These are phyloP conservation scores for Mustela lutreola DNA, from an alignment of 2,113 vertebrate genomes.

Conservation along the genomic window DNA sequence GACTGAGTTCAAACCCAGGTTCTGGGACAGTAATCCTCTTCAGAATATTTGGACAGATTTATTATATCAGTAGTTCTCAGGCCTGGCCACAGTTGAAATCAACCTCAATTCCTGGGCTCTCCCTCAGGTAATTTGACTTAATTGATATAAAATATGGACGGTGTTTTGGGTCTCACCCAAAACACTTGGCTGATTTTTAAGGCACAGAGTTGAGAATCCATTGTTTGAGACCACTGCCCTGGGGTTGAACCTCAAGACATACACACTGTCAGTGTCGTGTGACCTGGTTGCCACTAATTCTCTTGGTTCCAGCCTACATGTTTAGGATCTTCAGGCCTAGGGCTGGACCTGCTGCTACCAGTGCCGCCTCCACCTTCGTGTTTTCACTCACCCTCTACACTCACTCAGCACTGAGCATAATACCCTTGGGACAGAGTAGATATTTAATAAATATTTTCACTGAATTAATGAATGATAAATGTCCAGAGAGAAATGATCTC, in stretches of 20 bases:
- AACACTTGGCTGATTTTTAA: constrained; percentile 9
- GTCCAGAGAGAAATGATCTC: not conserved
- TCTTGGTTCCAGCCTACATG: not conserved
- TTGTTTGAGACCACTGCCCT: not conserved
- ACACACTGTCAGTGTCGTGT: not conserved
- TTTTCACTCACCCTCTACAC: not conserved
- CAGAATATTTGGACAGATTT: not conserved
- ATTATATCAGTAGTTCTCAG: not conserved
- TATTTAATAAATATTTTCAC: not conserved
- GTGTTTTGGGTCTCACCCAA: not conserved
- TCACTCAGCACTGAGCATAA: not conserved
- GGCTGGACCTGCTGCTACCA: not conserved
- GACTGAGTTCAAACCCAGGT: not conserved
- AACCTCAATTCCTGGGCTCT: not conserved
- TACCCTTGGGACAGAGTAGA: not conserved
- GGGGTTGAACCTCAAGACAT: not conserved
- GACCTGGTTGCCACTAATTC: not conserved
- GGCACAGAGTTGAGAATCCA: not conserved
- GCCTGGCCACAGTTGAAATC: not conserved
- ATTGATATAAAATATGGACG: not conserved
- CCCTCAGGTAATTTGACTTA: not conserved
- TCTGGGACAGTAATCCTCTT: not conserved
- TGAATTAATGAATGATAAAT: constrained; percentile 5
- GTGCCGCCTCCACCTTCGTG: not conserved
- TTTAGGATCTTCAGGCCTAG: not conserved